phyloP scores from a whole-genome alignment of 2,113 vertebrate genomes.

The Ranitomeya imitator region DNA sequence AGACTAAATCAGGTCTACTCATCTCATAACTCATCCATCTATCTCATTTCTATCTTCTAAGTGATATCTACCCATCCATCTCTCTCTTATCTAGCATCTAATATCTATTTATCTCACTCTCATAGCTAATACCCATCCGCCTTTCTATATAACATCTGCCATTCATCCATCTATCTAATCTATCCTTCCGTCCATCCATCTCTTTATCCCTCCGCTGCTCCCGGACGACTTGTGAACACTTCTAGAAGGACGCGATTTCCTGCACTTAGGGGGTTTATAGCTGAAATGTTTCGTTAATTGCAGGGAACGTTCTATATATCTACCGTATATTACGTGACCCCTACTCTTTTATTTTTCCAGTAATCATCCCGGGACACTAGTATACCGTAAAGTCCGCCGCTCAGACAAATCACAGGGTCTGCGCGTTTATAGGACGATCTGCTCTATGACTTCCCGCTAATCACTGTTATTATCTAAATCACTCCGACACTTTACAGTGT shows the following conservation, averaged over 20 bases:
- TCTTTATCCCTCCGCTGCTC: background rate
- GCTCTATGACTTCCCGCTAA: conserved; percentile 5
- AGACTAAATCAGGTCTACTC: background rate
- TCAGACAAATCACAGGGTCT: conserved; percentile 19
- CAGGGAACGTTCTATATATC: background rate
- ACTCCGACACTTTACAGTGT: conserved; percentile 22
- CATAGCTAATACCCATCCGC: no score
- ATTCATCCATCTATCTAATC: no score
- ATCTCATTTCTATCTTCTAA: background rate
- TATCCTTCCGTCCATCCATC: background rate
- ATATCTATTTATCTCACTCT: background rate
- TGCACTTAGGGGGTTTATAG: background rate
- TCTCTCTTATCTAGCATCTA: background rate
- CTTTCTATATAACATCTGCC: background rate
- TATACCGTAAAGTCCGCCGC: no score
- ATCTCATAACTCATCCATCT: background rate
- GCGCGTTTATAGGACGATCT: conserved; percentile 1
- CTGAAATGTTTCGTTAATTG: conserved; percentile 7
- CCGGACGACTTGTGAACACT: background rate
- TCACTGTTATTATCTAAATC: conserved; percentile 51
- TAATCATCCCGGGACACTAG: background rate
- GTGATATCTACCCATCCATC: background rate
- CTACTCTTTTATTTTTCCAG: no score
- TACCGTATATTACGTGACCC: no score
- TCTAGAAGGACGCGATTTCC: background rate